A percentile compares a stretch with the other conserved stretches of the same genome.
phyloP scores from a whole-genome alignment of 1,140 invertebrate genomes.

The Drosophila gunungcola region DNA sequence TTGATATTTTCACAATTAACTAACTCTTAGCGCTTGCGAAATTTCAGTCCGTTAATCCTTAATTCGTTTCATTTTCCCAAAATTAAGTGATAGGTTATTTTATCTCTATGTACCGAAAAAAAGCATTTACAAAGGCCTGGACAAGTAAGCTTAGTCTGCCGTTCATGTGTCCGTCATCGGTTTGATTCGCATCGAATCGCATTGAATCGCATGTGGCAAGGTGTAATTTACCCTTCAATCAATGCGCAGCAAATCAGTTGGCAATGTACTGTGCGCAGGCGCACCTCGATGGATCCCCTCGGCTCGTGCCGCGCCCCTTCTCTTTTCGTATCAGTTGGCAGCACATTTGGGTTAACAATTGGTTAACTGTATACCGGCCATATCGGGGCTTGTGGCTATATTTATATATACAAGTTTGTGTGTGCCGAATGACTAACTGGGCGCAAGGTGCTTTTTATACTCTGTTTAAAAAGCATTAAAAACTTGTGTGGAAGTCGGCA shows the following conservation, averaged over 20 bases:
- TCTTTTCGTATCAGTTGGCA: constrained; percentile 68
- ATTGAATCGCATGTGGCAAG: constrained; percentile 80
- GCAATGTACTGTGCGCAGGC: constrained; percentile 72
- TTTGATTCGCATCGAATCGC: constrained; percentile 52
- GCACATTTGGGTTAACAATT: constrained; percentile 83
- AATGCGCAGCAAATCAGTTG: constrained; percentile 81
- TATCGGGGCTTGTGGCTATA: constrained; percentile 49
- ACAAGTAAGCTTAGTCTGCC: constrained; percentile 5
- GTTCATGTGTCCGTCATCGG: constrained; percentile 44
- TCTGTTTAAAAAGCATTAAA: constrained; percentile 52
- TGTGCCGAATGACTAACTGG: constrained; percentile 74
- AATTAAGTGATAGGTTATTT: neutral
- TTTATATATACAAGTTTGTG: constrained; percentile 35
- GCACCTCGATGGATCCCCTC: constrained; percentile 36
- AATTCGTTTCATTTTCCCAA: too few species aligned
- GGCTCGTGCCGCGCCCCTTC: neutral
- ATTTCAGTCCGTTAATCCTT: too few species aligned
- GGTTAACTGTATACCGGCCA: constrained; percentile 74
- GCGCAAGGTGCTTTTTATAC: constrained; percentile 77
- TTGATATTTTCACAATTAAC: too few species aligned
- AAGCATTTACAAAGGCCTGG: constrained; percentile 17
- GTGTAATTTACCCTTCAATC: constrained; percentile 82
- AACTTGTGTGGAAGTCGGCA: constrained; percentile 21
- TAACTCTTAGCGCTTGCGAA: too few species aligned
- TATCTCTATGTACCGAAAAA: neutral